Conservation (phyloP, 1,140 invertebrate species). For the Elysia chlorotica region DNA sequence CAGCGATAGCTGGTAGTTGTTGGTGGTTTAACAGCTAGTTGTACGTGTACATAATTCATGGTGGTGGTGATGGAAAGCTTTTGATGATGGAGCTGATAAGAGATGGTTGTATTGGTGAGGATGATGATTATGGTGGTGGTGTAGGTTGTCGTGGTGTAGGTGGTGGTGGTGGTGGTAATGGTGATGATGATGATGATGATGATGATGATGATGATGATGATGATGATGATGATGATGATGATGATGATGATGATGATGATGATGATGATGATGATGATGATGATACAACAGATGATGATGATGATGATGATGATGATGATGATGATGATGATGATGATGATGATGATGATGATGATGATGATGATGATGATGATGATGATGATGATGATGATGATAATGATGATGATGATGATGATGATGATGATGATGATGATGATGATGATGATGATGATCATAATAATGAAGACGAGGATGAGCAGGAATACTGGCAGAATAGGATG, state of each 20-base stretch:
- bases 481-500: no score
- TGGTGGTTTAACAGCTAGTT: no score
- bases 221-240: background rate
- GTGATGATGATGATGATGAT: background rate
- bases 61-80: no score
- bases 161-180: background rate
- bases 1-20: no score
- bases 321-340: slow-evolving; percentile 1
- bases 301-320: background rate
- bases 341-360: slow-evolving; percentile 1
- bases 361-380: background rate
- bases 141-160: no score
- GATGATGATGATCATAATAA: background rate
- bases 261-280: background rate
- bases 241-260: slow-evolving; percentile 8
- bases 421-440: background rate
- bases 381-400: background rate
- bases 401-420: slow-evolving; percentile 8
- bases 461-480: no score
- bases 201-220: background rate
- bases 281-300: background rate
- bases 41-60: no score
- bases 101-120: no score
- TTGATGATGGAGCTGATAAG: no score
- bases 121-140: no score